Percentiles rank a stretch among this genome's conserved stretches.
Evolutionary conservation across 92 coral and sea anemone genomes (phyloP).

Genomic region (Zoanthus gigantus): DNA sequence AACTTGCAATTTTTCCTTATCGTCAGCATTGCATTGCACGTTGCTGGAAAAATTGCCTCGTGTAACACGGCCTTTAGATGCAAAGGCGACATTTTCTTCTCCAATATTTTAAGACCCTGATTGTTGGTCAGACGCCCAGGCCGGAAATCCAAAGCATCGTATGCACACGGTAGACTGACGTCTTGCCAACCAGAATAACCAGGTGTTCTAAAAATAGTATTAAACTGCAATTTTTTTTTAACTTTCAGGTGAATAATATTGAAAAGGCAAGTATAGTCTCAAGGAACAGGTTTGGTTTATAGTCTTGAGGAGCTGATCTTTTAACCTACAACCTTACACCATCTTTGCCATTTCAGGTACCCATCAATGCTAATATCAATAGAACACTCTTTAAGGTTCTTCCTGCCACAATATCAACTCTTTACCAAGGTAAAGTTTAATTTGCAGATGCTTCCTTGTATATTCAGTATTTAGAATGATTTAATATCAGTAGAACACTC

Average conservation of each 20-base stretch:
- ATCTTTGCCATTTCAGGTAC: background rate
- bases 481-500: background rate
- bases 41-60: too few relatives aligned
- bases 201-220: background rate
- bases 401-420: constrained; percentile 15
- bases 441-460: background rate
- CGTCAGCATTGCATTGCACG: too few relatives aligned
- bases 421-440: constrained; percentile 8
- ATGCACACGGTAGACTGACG: too few relatives aligned
- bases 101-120: too few relatives aligned
- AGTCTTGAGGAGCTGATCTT: background rate
- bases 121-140: too few relatives aligned
- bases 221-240: background rate
- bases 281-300: background rate
- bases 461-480: background rate
- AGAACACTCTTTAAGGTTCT: background rate
- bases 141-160: too few relatives aligned
- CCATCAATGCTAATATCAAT: background rate
- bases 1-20: too few relatives aligned
- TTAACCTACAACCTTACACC: background rate
- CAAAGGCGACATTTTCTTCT: too few relatives aligned
- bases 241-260: constrained; percentile 31
- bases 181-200: too few relatives aligned
- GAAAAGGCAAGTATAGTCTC: constrained; percentile 8
- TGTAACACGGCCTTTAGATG: too few relatives aligned